Conservation (phyloP, 2,113 vertebrate genomes). For the Arenaria interpres region DNA sequence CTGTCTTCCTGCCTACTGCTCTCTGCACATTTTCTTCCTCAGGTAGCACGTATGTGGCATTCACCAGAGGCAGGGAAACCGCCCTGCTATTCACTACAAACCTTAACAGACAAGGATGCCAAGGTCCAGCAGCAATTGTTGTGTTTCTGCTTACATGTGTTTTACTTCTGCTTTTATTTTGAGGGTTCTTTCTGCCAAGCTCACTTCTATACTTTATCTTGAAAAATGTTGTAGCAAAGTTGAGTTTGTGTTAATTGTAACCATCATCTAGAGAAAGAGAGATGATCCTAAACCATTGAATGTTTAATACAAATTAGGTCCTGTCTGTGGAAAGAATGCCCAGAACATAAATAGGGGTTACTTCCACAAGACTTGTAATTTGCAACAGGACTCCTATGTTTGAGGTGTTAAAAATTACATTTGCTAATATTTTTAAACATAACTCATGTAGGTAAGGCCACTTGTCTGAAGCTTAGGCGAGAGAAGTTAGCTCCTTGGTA, state of each 20-base stretch:
- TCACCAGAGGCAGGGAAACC: background rate
- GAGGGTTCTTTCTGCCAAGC: background rate
- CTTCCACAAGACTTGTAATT: background rate
- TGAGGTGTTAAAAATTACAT: accelerated
- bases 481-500: accelerated
- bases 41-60: accelerated
- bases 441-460: background rate
- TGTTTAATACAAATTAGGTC: background rate
- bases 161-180: background rate
- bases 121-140: background rate
- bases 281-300: no score
- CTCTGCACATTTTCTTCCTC: background rate
- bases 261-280: background rate
- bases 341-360: background rate
- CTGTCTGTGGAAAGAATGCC: background rate
- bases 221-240: background rate
- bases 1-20: background rate
- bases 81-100: background rate
- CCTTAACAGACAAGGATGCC: background rate
- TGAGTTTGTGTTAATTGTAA: background rate
- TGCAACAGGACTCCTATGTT: background rate
- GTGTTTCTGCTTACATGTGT: background rate
- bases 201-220: background rate
- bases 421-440: background rate
- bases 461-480: background rate